These are phyloP conservation scores for Cossypha polioptera DNA, from an alignment of 2,797 vertebrate genomes.

Conservation along the genomic window DNA sequence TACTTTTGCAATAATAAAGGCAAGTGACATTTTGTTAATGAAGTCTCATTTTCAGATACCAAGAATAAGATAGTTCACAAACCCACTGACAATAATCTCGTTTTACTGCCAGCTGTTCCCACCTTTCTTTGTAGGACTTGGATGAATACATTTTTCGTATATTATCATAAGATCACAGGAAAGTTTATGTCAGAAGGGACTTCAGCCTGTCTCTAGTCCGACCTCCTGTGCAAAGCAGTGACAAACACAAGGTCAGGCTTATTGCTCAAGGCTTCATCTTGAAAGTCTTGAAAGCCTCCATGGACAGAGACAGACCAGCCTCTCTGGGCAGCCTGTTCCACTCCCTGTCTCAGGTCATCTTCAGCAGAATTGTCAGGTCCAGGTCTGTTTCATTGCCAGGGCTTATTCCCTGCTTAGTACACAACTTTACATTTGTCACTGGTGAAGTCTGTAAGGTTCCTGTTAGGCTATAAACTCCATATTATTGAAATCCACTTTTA, in stretches of 20 bases:
- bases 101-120: not conserved
- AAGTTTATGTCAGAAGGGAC: not conserved
- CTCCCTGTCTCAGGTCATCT: not conserved
- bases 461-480: not conserved
- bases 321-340: not conserved
- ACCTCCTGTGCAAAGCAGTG: not conserved
- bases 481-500: not conserved
- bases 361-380: not conserved
- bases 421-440: not conserved
- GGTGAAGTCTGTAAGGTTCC: not conserved
- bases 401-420: not conserved
- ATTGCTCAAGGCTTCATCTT: not conserved
- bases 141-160: not conserved
- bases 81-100: not conserved
- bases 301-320: not conserved
- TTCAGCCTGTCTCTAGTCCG: not conserved
- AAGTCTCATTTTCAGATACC: not conserved
- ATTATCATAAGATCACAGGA: not conserved
- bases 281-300: not conserved
- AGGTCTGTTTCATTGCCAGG: not conserved
- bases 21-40: slow-evolving; percentile 38
- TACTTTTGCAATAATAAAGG: not conserved
- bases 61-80: not conserved
- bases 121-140: not conserved
- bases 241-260: not conserved